Evolutionary conservation across 2,113 vertebrate species (phyloP), one percentile per base, ranked within the genome.

Genomic region (Myotis yumanensis): DNA sequence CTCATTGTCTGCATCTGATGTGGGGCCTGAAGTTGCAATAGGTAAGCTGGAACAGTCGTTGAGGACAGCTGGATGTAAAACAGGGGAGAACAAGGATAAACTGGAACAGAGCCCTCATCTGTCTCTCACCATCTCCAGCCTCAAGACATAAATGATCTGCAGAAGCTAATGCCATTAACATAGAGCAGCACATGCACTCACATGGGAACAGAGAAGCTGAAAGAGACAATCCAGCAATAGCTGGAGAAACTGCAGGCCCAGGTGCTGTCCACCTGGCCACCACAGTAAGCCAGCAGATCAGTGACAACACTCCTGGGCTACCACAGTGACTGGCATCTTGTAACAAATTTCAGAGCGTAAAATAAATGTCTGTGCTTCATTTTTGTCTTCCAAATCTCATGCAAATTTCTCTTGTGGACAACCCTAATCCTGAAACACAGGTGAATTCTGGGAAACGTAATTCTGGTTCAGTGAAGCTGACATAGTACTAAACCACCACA

Each of bases 141-240:
- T 73, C 16, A 7, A 7, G 18, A 91, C n/a, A 37, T 23, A 20
- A 18, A 57, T 28, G 23, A 35, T 68, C 73, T n/a, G 5, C 20
- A 59, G 43, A 51, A 43, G 57, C 23, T 16, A n/a, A 22, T 11
- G 46, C 15, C 1, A 1, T 30, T 12, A 32, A 28, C 37, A 11
- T 0, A 18, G 23, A 20, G 52, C 35, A 23, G 7, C 17, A 64
- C 2, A 0, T 4, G 14, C n/a, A n/a, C n/a, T n/a, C n/a, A n/a
- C n/a, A n/a, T 16, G 40, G 30, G 35, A 80, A 18, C 8, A 68
- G 76, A 69, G 35, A 48, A 16, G 2, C 30, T 32, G 5, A 37
- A 15, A n/a, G n/a, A 83, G 57, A 79, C 2, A 11, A 25, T 12
- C 12, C 12, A n/a, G 28, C 35, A 68, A 59, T 28, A n/a, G 30